Evolutionary conservation across 2,113 vertebrate genomes (phyloP).

Genomic region (Mesitornis unicolor): DNA sequence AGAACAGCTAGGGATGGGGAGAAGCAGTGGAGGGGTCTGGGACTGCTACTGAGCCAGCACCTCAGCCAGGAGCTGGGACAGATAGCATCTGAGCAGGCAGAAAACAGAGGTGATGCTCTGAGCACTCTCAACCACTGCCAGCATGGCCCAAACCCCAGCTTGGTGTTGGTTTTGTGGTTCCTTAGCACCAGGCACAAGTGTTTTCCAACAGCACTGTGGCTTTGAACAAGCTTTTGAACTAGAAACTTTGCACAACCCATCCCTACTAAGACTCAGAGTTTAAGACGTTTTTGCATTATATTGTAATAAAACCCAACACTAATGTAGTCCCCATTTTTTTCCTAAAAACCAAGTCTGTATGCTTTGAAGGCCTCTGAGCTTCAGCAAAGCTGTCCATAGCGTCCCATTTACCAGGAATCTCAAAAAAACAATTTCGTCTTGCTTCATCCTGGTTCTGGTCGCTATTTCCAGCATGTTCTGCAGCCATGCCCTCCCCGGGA

Average conservation of each 20-base stretch:
- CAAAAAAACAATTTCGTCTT: not conserved
- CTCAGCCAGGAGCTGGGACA: rapidly evolving
- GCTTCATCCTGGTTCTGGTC: not conserved
- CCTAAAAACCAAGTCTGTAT: not conserved
- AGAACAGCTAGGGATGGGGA: not conserved
- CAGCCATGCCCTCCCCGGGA: conserved; percentile 3
- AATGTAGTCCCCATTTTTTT: not conserved
- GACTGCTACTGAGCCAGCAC: rapidly evolving
- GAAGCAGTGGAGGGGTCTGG: no score
- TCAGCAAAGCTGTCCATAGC: not conserved
- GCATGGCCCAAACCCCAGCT: rapidly evolving
- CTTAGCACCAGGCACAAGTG: not conserved
- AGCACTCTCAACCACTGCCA: rapidly evolving
- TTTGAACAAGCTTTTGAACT: not conserved
- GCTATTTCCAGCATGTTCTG: not conserved
- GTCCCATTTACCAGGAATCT: not conserved
- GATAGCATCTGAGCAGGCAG: not conserved
- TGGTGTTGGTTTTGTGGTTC: no score
- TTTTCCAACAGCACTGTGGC: not conserved
- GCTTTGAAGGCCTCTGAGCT: not conserved
- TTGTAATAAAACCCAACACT: not conserved
- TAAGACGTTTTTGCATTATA: not conserved
- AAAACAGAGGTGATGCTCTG: not conserved
- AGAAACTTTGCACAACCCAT: not conserved
- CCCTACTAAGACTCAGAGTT: not conserved